Conservation (phyloP, 2,797 vertebrate species). For the Microctenopoma lineatum region DNA sequence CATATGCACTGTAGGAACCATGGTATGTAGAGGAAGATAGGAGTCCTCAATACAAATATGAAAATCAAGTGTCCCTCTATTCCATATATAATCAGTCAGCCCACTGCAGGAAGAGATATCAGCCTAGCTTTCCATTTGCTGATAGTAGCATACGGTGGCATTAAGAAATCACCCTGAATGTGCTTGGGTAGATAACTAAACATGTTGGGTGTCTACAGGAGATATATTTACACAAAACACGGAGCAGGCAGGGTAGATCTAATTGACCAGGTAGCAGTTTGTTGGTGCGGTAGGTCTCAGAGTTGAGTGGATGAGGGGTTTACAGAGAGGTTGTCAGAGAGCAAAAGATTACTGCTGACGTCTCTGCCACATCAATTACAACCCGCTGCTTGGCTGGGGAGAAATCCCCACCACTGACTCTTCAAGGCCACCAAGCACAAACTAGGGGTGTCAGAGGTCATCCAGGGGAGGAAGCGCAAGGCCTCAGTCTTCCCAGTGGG, state of each 20-base stretch:
- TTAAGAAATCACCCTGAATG: constrained; percentile 82
- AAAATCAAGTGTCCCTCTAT: constrained; percentile 70
- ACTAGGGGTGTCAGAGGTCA: constrained; percentile 82
- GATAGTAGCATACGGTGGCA: constrained; percentile 74
- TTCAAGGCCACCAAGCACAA: constrained; percentile 79
- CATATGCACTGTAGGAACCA: constrained; percentile 70
- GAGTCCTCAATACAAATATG: constrained; percentile 74
- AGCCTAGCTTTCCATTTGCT: constrained; percentile 80
- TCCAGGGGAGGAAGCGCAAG: constrained; percentile 64
- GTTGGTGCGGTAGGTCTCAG: constrained; percentile 62
- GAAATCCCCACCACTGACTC: constrained; percentile 81
- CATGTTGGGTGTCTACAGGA: constrained; percentile 70
- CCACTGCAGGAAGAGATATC: constrained; percentile 73
- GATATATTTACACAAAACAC: constrained; percentile 77
- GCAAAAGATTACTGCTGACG: constrained; percentile 84
- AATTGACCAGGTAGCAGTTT: constrained; percentile 82
- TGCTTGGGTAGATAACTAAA: constrained; percentile 82
- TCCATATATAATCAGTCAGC: constrained; percentile 76
- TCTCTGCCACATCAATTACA: constrained; percentile 87
- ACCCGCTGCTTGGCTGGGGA: constrained; percentile 72
- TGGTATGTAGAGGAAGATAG: constrained; percentile 76
- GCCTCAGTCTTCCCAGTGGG: constrained; percentile 77
- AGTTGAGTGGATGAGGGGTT: constrained; percentile 74
- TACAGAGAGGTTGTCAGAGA: constrained; percentile 68
- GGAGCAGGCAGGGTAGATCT: constrained; percentile 77